A percentile compares a stretch with the other conserved stretches of the same genome.
Conservation (phyloP, 2,888 invertebrate species). For the Ecdyonurus torrentis region DNA sequence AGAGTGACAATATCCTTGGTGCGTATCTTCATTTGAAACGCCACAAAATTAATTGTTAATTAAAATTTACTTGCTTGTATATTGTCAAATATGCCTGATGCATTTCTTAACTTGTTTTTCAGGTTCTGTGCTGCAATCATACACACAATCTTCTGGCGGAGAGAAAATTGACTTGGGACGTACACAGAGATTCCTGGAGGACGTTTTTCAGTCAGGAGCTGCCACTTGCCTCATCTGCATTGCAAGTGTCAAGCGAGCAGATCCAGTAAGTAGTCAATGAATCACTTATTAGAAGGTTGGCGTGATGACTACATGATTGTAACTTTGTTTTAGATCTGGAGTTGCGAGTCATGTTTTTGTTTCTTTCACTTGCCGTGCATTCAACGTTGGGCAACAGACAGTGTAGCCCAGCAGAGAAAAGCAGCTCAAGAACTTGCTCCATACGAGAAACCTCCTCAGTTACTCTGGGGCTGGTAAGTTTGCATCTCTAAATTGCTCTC, state of each 20-base stretch:
- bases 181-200: conserved; percentile 57
- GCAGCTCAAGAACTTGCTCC: conserved; percentile 31
- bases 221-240: conserved; percentile 83
- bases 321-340: conserved; percentile 53
- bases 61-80: too few species aligned
- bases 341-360: conserved; percentile 63
- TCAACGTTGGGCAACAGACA: conserved; percentile 84
- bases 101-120: not conserved
- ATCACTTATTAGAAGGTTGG: not conserved
- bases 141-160: conserved; percentile 19
- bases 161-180: conserved; percentile 31
- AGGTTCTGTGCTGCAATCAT: conserved; percentile 6
- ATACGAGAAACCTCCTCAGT: conserved; percentile 16
- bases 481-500: conserved; percentile 13
- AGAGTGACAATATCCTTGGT: conserved; percentile 32
- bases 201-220: conserved; percentile 60
- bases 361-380: conserved; percentile 79
- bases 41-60: not conserved
- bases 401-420: conserved; percentile 51
- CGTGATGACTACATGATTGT: not conserved
- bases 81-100: too few species aligned
- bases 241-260: conserved; percentile 60
- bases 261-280: conserved; percentile 38
- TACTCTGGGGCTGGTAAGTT: conserved; percentile 31
- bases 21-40: conserved; percentile 10